Conservation (phyloP, 1,140 invertebrate genomes). For the Lycorma delicatula region DNA sequence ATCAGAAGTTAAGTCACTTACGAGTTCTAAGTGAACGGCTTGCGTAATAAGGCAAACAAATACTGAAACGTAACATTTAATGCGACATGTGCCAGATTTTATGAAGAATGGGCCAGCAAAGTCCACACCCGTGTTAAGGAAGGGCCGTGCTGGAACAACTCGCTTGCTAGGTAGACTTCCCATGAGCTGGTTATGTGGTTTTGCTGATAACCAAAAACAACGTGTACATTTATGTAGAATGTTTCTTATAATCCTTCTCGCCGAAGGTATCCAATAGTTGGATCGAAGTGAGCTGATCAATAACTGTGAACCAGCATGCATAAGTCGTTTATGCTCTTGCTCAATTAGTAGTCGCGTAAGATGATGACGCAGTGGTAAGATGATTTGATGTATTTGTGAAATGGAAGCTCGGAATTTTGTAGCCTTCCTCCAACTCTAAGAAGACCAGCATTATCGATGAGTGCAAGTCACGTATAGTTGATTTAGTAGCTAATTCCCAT, state of each 20-base stretch:
- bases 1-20: slow-evolving; percentile 35
- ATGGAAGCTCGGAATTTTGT: slow-evolving; percentile 9
- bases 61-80: slow-evolving; percentile 38
- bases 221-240: slow-evolving; percentile 28
- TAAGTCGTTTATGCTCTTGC: slow-evolving; percentile 27
- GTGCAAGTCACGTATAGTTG: too few species aligned
- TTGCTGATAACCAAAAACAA: slow-evolving; percentile 25
- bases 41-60: slow-evolving; percentile 39
- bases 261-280: slow-evolving; percentile 31
- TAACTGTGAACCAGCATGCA: slow-evolving; percentile 30
- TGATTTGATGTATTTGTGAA: slow-evolving; percentile 19
- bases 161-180: slow-evolving; percentile 29
- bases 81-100: slow-evolving; percentile 25
- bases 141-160: slow-evolving; percentile 28
- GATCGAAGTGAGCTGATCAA: slow-evolving; percentile 24
- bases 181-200: slow-evolving; percentile 27
- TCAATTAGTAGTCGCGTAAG: slow-evolving; percentile 34
- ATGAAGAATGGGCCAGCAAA: slow-evolving; percentile 38
- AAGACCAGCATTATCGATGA: slow-evolving; percentile 21
- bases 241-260: slow-evolving; percentile 22
- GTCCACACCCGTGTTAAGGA: slow-evolving; percentile 36
- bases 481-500: too few species aligned
- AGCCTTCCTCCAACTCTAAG: slow-evolving; percentile 22
- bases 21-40: slow-evolving; percentile 40
- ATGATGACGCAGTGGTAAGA: slow-evolving; percentile 20